Evolutionary conservation across 2,797 vertebrate species (phyloP).

Genomic region (Ciconia nigra): DNA sequence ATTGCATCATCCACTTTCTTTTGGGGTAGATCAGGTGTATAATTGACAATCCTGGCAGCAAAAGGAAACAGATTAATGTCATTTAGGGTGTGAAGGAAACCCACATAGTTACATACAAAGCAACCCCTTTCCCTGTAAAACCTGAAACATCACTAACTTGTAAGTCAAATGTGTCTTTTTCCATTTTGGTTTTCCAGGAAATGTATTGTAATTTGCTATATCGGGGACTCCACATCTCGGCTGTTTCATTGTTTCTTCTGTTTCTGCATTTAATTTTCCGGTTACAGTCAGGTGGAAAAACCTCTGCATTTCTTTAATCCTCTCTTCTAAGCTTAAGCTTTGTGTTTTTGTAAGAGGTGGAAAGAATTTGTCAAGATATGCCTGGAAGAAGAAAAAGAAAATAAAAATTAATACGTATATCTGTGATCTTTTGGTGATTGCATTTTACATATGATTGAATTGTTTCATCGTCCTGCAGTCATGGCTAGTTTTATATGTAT

Average conservation of each 20-base stretch:
- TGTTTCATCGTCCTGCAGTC: neutral
- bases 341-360: neutral
- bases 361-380: constrained; percentile 78
- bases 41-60: constrained; percentile 65
- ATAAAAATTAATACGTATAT: neutral
- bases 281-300: constrained; percentile 83
- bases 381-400: constrained; percentile 58
- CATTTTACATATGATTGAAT: neutral
- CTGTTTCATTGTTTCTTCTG: constrained; percentile 66
- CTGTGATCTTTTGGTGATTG: neutral
- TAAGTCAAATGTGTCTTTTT: constrained; percentile 76
- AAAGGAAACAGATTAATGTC: neutral
- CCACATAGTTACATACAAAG: neutral
- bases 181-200: constrained; percentile 71
- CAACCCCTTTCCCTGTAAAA: neutral
- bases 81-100: neutral
- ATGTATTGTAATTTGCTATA: constrained; percentile 51
- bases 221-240: constrained; percentile 84
- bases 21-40: constrained; percentile 59
- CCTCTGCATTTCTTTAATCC: constrained; percentile 80
- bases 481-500: neutral
- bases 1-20: constrained; percentile 53
- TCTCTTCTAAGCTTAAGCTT: constrained; percentile 37
- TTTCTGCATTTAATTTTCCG: constrained; percentile 70
- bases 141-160: constrained; percentile 67